Evolutionary conservation across 2,888 invertebrate genomes (phyloP), one percentile per base, ranked within the genome.

Genomic region (Ctenicera cuprea): DNA sequence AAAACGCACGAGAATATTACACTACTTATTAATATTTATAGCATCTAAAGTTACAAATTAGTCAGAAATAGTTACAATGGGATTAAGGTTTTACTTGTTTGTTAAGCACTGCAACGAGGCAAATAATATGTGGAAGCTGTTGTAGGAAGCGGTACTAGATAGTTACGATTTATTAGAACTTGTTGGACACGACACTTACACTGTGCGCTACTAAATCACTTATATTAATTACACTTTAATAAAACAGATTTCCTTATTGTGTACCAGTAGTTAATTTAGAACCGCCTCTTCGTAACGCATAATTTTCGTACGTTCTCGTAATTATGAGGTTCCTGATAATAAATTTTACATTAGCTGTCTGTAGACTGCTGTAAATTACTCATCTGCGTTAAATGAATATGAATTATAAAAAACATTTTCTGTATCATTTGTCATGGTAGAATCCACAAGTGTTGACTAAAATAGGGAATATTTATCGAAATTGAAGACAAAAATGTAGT

Each of bases 231-330:
- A 59, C 18, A 20, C 59, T 38, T 59, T 59, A 59, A 59, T 59
- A 38, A 59, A 59, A 59, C 41, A 59, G 37, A 59, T 59, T 59
- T 59, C 59, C 59, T 59, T 59, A 59, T 59, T 59, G 59, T 59
- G 38, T 59, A 38, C 59, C n/a, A 59, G 38, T 38, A 66, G 43
- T 67, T 67, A 67, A 57, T 67, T 67, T 57, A 57, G 38, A 67
- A 67, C 57, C 26, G 59, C 67, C 43, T 59, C 54, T 22, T 43
- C 67, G 59, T 67, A 67, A 67, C 30, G 48, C 59, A 69, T 69
- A 69, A 69, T 69, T 69, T 65, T 62, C 63, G 45, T 69, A 61
- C 69, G 69, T 45, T 50, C 50, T 70, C 22, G 52, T 70, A 70
- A 70, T 70, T 70, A 63, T 63, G 52, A 63, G 63, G 41, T 54